Conservation (phyloP, 2,113 vertebrate species). For the Rhinoderma darwinii region DNA sequence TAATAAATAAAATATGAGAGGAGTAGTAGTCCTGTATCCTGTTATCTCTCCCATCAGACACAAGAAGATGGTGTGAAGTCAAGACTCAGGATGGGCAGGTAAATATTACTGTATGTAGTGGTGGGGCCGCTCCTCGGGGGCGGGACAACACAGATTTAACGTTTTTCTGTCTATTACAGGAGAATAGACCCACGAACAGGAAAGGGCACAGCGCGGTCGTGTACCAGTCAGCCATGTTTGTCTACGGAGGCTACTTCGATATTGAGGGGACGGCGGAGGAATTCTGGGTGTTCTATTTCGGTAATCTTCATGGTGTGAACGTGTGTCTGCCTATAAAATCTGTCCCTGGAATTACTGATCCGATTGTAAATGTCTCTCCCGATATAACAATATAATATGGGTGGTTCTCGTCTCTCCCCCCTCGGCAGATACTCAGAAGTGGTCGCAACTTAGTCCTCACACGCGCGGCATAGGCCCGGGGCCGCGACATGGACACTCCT, state of each 20-base stretch:
- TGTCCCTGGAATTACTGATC: not conserved
- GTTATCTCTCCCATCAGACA: not conserved
- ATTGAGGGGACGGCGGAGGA: constrained; percentile 83
- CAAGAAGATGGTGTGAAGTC: constrained; percentile 14
- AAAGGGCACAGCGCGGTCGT: constrained; percentile 84
- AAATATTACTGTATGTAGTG: not conserved
- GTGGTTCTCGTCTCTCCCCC: not conserved
- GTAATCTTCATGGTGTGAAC: constrained; percentile 66
- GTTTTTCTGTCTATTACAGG: constrained; percentile 20
- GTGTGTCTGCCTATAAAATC: not conserved
- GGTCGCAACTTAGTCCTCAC: constrained; percentile 68
- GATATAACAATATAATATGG: not conserved
- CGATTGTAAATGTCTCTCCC: not conserved
- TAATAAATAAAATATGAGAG: not conserved
- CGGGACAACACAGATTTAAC: not conserved
- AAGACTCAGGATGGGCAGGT: constrained; percentile 1
- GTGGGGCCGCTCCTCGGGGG: not conserved
- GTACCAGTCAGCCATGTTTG: constrained; percentile 75
- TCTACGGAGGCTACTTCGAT: constrained; percentile 84
- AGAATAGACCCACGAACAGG: constrained; percentile 75
- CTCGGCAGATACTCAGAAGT: constrained; percentile 74
- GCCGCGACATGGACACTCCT: constrained; percentile 81
- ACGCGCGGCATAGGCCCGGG: constrained; percentile 71
- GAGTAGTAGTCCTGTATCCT: not conserved
- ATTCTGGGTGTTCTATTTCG: constrained; percentile 81